Percentiles rank a stretch among this genome's conserved stretches.
These are phyloP conservation scores for Mechanitis messenoides DNA, from an alignment of 2,888 invertebrate species.

Conservation along the genomic window DNA sequence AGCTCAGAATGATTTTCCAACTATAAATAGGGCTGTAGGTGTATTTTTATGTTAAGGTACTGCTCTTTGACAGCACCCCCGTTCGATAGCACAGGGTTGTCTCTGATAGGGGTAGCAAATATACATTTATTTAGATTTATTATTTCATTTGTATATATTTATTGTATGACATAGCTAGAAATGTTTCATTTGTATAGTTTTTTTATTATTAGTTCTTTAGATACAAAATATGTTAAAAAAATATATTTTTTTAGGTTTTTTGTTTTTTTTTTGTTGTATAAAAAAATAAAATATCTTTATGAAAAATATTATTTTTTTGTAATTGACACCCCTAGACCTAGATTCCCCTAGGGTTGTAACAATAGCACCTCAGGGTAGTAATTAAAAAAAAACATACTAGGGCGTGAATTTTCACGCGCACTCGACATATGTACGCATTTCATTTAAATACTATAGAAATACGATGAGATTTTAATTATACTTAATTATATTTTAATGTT, in stretches of 20 bases:
- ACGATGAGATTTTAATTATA: too few relatives aligned
- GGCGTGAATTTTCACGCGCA: conserved; percentile 72
- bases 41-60: conserved; percentile 56
- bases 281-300: conserved; percentile 1
- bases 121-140: neutral
- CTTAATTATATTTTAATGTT: too few relatives aligned
- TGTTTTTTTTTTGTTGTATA: too few relatives aligned
- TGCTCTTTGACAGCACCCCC: conserved; percentile 51
- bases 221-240: too few relatives aligned
- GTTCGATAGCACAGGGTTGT: conserved; percentile 46
- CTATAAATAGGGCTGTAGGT: conserved; percentile 42
- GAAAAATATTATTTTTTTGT: conserved; percentile 4
- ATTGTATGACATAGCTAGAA: neutral
- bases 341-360: conserved; percentile 61
- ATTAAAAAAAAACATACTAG: conserved; percentile 66
- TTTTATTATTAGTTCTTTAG: too few relatives aligned
- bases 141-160: neutral
- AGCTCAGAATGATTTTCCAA: conserved; percentile 10
- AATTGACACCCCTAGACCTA: conserved; percentile 49
- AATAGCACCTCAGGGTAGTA: conserved; percentile 68
- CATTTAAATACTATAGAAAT: too few relatives aligned
- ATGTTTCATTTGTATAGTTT: too few relatives aligned
- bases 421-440: conserved; percentile 37
- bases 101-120: conserved; percentile 18
- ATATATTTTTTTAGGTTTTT: too few relatives aligned